Evolutionary conservation across 2,797 vertebrate genomes (phyloP).

Genomic region (Spinibarbus caldwelli): DNA sequence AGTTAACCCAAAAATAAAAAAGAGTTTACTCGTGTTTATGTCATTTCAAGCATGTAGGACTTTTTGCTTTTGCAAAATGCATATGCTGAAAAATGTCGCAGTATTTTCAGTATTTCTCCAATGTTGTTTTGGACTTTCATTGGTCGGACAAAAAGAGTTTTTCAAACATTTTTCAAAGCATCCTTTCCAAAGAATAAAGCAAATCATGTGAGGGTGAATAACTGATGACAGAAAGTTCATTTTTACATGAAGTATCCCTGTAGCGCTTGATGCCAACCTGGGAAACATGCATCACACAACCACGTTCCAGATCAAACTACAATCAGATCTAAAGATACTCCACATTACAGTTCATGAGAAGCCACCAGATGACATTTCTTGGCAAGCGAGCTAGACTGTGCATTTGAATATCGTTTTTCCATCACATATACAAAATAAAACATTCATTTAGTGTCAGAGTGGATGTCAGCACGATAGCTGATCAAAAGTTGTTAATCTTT

Average conservation of each 20-base stretch:
- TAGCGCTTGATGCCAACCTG: not conserved
- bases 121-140: not conserved
- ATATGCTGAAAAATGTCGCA: not conserved
- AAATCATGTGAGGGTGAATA: not conserved
- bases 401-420: constrained; percentile 2
- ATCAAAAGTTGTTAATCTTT: constrained; percentile 49
- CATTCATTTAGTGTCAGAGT: constrained; percentile 36
- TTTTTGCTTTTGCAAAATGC: not conserved
- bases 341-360: not conserved
- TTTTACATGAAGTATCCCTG: not conserved
- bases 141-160: not conserved
- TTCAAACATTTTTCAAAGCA: not conserved
- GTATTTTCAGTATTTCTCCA: not conserved
- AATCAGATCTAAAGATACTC: constrained; percentile 16
- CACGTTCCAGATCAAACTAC: constrained; percentile 3
- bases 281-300: constrained; percentile 11
- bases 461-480: constrained; percentile 26
- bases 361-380: constrained; percentile 5
- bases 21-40: not conserved
- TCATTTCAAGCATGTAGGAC: not conserved
- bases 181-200: not conserved
- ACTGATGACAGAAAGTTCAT: not conserved
- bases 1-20: not conserved
- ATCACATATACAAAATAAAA: constrained; percentile 24
- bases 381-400: not conserved